Evolutionary conservation across 1,140 invertebrate genomes (phyloP).

Genomic region (Bombus haemorrhoidalis): DNA sequence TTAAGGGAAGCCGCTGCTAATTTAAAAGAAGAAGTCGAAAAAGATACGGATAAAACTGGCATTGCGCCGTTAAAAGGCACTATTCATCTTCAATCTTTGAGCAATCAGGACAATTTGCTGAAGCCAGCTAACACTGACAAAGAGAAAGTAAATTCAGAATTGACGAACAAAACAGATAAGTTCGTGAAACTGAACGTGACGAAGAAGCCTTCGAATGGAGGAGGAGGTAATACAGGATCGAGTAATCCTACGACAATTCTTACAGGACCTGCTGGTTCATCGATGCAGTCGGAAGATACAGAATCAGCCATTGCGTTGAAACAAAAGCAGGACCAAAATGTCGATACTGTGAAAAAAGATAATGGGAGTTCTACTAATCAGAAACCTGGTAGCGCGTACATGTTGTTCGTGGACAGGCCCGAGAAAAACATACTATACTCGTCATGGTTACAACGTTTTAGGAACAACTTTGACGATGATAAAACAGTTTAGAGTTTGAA

Average conservation of each 20-base stretch:
- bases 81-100: background rate
- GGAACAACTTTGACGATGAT: constrained; percentile 11
- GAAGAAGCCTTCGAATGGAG: background rate
- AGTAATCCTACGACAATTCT: background rate
- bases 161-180: background rate
- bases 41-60: background rate
- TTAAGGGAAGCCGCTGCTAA: background rate
- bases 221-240: background rate
- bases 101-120: background rate
- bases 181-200: background rate
- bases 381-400: too few species aligned
- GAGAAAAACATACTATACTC: constrained; percentile 67
- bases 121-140: background rate
- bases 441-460: constrained; percentile 63
- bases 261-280: background rate
- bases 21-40: background rate
- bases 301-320: too few species aligned
- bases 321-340: background rate
- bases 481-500: constrained; percentile 12
- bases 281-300: too few species aligned
- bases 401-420: constrained; percentile 5
- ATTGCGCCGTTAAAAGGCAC: background rate
- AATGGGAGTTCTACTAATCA: too few species aligned
- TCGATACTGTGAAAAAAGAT: background rate
- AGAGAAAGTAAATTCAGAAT: background rate